A percentile compares a stretch with the other conserved stretches of the same genome.
These are phyloP conservation scores for Prorops nasuta DNA, from an alignment of 1,140 invertebrate species.

Conservation along the genomic window DNA sequence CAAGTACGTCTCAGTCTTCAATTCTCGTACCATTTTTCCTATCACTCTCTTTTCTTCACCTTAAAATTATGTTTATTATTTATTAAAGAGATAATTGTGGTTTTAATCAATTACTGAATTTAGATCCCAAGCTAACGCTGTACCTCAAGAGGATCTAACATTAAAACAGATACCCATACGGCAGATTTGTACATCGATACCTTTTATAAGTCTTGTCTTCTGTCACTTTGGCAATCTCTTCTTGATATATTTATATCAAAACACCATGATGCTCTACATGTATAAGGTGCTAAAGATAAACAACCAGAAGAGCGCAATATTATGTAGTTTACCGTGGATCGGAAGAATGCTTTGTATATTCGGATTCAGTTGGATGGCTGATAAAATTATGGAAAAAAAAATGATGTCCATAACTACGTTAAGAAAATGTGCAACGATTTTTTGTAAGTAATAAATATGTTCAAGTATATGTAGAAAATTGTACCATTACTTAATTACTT, in stretches of 20 bases:
- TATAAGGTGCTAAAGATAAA: slow-evolving; percentile 65
- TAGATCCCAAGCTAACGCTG: slow-evolving; percentile 23
- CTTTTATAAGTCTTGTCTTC: slow-evolving; percentile 64
- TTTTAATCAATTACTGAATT: too few species aligned
- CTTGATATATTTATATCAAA: slow-evolving; percentile 78
- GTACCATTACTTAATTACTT: too few species aligned
- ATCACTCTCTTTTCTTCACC: slow-evolving; percentile 2
- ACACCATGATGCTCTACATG: slow-evolving; percentile 69
- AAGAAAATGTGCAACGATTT: slow-evolving; percentile 66
- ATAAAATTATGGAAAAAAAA: too few species aligned
- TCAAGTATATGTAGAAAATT: too few species aligned
- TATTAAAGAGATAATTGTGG: too few species aligned
- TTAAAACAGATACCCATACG: slow-evolving; percentile 22
- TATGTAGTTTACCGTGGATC: slow-evolving; percentile 65
- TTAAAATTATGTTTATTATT: too few species aligned
- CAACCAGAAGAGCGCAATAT: too few species aligned
- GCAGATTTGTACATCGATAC: slow-evolving; percentile 61
- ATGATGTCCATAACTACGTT: slow-evolving; percentile 61
- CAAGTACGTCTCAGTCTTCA: slow-evolving; percentile 35
- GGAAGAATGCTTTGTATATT: slow-evolving; percentile 63
- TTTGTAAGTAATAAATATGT: slow-evolving; percentile 55
- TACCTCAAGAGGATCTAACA: slow-evolving; percentile 9
- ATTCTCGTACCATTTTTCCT: too few species aligned
- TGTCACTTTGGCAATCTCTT: slow-evolving; percentile 70
- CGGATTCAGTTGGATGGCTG: slow-evolving; percentile 64